Evolutionary conservation across 1,140 invertebrate genomes (phyloP).

Genomic region (Eriocheir sinensis): DNA sequence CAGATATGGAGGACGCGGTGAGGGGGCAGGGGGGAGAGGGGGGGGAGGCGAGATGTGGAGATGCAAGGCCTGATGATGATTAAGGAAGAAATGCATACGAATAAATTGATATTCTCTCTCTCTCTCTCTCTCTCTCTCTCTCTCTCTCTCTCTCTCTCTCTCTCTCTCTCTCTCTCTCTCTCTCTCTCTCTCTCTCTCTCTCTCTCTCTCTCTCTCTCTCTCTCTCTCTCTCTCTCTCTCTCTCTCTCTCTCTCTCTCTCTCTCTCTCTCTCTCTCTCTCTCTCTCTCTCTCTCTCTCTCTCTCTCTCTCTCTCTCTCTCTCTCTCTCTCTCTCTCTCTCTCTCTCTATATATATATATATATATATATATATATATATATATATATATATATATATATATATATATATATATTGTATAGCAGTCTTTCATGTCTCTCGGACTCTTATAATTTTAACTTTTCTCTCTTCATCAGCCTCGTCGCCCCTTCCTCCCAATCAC

Average conservation of each 20-base stretch:
- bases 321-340: background rate
- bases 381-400: background rate
- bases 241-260: constrained; percentile 33
- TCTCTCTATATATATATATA: background rate
- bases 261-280: background rate
- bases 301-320: too few relatives aligned
- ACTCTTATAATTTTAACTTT: too few relatives aligned
- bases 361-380: background rate
- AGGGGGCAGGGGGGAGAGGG: too few relatives aligned
- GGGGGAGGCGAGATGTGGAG: too few relatives aligned
- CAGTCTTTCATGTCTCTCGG: too few relatives aligned
- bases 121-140: background rate
- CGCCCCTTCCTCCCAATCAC: too few relatives aligned
- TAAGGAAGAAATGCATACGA: too few relatives aligned
- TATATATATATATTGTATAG: background rate
- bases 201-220: constrained; percentile 44
- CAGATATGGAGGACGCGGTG: too few relatives aligned
- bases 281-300: background rate
- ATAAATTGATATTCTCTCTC: too few relatives aligned
- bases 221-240: constrained; percentile 41
- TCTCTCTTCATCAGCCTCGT: too few relatives aligned
- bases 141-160: background rate
- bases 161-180: background rate
- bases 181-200: background rate
- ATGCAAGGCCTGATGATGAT: background rate